These are phyloP conservation scores for Pempheris klunzingeri DNA, from an alignment of 2,797 vertebrate species.

Conservation along the genomic window DNA sequence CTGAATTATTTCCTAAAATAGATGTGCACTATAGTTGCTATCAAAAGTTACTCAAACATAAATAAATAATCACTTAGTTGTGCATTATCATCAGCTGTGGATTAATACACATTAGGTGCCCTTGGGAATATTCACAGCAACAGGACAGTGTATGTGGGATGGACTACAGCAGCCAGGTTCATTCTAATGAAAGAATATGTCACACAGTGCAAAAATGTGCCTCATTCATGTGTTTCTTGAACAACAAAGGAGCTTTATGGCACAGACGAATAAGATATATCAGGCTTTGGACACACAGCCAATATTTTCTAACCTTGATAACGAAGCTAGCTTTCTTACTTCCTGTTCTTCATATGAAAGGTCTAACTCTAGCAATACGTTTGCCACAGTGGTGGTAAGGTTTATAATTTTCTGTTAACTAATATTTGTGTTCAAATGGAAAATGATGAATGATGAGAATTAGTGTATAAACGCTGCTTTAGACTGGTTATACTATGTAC, in stretches of 20 bases:
- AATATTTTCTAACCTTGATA: not conserved
- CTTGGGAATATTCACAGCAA: not conserved
- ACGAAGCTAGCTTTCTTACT: not conserved
- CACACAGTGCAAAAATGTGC: not conserved
- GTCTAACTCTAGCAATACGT: not conserved
- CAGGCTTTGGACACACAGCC: not conserved
- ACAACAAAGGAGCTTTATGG: not conserved
- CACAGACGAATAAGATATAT: not conserved
- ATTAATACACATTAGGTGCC: not conserved
- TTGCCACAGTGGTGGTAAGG: not conserved
- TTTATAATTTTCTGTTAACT: not conserved
- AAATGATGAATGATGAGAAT: slow-evolving; percentile 13
- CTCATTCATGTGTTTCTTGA: not conserved
- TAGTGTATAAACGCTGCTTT: not conserved
- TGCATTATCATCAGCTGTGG: not conserved
- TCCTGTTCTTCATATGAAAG: not conserved
- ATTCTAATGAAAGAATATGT: not conserved
- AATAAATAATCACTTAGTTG: not conserved
- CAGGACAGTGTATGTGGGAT: not conserved
- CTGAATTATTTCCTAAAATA: not conserved
- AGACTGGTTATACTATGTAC: not conserved
- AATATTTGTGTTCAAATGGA: not conserved
- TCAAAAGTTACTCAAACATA: not conserved
- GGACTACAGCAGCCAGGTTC: not conserved
- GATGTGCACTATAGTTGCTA: not conserved